phyloP scores from a whole-genome alignment of 1,140 invertebrate genomes.

The Ips nitidus region DNA sequence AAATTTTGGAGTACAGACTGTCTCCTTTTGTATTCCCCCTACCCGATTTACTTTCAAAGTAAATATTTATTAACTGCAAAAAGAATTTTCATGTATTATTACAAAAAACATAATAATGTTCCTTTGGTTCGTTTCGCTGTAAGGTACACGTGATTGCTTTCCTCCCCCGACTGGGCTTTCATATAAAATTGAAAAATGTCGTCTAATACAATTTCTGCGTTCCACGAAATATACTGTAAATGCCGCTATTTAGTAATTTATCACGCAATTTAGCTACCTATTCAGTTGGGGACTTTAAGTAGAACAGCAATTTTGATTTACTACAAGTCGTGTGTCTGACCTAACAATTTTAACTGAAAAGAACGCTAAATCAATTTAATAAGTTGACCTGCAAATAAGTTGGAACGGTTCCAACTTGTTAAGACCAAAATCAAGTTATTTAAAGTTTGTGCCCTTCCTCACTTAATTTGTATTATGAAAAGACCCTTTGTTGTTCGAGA shows the following conservation, averaged over 20 bases:
- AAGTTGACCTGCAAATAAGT: conserved; percentile 19
- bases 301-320: conserved; percentile 10
- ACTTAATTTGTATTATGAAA: conserved; percentile 31
- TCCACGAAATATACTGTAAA: conserved; percentile 10
- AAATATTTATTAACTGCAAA: background rate
- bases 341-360: no score
- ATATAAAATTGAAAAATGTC: conserved; percentile 7
- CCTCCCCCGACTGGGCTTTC: background rate
- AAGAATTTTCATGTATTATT: no score
- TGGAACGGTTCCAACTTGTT: conserved; percentile 22
- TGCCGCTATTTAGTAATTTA: conserved; percentile 20
- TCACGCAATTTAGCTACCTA: conserved; percentile 21
- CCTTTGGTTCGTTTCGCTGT: background rate
- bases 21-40: background rate
- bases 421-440: conserved; percentile 26
- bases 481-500: conserved; percentile 28
- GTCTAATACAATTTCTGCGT: background rate
- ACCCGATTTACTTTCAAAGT: background rate
- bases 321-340: background rate
- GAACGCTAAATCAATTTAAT: background rate
- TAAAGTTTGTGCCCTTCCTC: conserved; percentile 22
- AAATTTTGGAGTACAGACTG: no score
- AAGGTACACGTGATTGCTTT: conserved; percentile 2
- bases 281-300: conserved; percentile 3
- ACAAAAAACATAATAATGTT: no score